Conservation (phyloP, 2,113 vertebrate genomes). For the Labeo catla region DNA sequence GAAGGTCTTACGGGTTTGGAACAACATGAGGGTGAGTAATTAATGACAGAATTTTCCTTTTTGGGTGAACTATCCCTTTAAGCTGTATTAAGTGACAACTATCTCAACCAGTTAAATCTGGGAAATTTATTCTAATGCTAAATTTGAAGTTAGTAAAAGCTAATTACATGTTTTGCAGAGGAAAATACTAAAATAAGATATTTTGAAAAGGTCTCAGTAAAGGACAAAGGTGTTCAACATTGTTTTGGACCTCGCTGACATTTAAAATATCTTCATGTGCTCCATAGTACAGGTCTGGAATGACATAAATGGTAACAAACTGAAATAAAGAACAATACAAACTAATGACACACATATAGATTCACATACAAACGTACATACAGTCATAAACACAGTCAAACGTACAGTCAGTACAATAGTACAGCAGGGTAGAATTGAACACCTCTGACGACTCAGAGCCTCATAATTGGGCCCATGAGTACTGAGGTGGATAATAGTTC, state of each 20-base stretch:
- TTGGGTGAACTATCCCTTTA: too few relatives aligned
- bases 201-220: neutral
- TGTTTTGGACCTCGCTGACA: neutral
- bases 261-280: neutral
- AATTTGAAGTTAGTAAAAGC: too few relatives aligned
- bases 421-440: constrained; percentile 34
- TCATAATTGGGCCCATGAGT: constrained; percentile 61
- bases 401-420: constrained; percentile 43
- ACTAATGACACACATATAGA: constrained; percentile 3
- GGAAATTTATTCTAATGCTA: neutral
- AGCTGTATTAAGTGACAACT: too few relatives aligned
- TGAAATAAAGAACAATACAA: neutral
- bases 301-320: neutral
- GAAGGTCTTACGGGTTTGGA: too few relatives aligned
- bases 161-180: neutral
- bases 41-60: too few relatives aligned
- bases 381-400: constrained; percentile 2
- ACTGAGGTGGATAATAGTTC: constrained; percentile 51
- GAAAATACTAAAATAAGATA: neutral
- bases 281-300: neutral
- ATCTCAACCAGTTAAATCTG: neutral
- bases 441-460: constrained; percentile 50
- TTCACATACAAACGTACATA: constrained; percentile 21
- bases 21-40: too few relatives aligned
- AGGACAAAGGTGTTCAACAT: neutral